phyloP scores from a whole-genome alignment of 35 echinoderm and acorn worm genomes.

The Apostichopus californicus region DNA sequence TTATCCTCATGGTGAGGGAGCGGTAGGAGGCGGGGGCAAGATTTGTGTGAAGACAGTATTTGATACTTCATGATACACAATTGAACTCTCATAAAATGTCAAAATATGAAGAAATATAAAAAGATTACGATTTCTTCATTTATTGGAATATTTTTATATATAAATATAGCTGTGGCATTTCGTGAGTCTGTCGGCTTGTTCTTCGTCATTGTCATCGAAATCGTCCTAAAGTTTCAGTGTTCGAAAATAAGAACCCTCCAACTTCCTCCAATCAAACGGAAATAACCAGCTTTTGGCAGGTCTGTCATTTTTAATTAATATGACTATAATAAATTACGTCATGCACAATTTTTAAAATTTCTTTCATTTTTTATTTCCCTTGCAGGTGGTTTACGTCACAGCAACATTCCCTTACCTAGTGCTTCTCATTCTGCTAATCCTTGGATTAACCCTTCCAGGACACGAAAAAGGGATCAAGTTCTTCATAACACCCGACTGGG shows the following conservation, averaged over 20 bases:
- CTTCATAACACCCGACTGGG: constrained; percentile 66
- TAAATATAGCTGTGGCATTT: too few species aligned
- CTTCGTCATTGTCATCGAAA: too few species aligned
- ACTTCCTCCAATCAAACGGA: neutral
- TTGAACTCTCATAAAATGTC: too few species aligned
- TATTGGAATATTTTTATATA: too few species aligned
- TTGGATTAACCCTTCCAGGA: constrained; percentile 68
- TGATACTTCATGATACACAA: too few species aligned
- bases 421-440: constrained; percentile 59
- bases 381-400: constrained; percentile 78
- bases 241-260: neutral
- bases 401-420: constrained; percentile 77
- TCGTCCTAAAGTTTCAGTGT: neutral
- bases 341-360: neutral
- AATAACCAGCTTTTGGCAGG: neutral
- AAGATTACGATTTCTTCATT: too few species aligned
- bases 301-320: neutral
- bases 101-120: too few species aligned
- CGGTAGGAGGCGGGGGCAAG: too few species aligned
- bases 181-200: too few species aligned
- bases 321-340: neutral
- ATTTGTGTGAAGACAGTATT: too few species aligned
- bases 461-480: constrained; percentile 59
- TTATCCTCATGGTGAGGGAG: too few species aligned
- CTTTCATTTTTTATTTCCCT: neutral